Evolutionary conservation across 2,113 vertebrate species (phyloP).

Genomic region (Elachura formosa): DNA sequence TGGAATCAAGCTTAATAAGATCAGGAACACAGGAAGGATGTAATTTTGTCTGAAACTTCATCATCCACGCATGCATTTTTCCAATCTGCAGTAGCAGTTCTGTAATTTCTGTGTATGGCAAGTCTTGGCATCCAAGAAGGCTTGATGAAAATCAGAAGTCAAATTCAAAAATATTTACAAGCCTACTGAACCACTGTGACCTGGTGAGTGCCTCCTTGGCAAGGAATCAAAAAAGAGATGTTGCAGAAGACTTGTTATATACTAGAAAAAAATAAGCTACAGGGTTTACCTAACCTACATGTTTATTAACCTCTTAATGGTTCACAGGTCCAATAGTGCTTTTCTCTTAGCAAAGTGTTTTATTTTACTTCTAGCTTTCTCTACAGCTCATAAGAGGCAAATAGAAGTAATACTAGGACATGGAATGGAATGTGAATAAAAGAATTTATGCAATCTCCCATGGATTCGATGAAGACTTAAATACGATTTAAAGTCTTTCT

Average conservation of each 20-base stretch:
- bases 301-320: not conserved
- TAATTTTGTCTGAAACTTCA: not conserved
- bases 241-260: not conserved
- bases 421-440: not conserved
- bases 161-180: not conserved
- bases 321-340: not conserved
- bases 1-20: not conserved
- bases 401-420: not conserved
- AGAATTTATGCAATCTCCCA: rapidly evolving
- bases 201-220: not conserved
- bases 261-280: not conserved
- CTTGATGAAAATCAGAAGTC: not conserved
- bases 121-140: not conserved
- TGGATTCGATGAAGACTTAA: not conserved
- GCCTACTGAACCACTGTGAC: not conserved
- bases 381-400: not conserved
- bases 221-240: not conserved
- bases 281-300: not conserved
- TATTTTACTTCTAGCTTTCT: not conserved
- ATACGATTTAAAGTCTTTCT: not conserved
- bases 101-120: not conserved
- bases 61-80: not conserved
- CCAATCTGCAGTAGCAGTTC: not conserved
- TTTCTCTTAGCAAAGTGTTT: not conserved
- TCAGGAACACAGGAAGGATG: not conserved